Conservation (phyloP, 2,888 invertebrate species). For the Nephrocerus scutellatus region DNA sequence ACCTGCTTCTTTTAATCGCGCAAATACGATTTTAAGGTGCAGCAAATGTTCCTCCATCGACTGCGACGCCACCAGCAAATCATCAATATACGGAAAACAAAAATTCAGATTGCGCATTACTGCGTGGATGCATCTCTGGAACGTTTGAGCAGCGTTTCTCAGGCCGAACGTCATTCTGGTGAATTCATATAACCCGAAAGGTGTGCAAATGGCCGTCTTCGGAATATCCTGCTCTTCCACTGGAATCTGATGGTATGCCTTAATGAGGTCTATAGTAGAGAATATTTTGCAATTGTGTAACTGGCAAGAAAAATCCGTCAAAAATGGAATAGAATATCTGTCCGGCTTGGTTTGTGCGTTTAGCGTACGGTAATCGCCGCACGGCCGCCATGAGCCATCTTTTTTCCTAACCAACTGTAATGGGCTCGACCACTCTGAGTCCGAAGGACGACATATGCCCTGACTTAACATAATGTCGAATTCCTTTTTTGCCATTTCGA, state of each 20-base stretch:
- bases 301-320: too few relatives aligned
- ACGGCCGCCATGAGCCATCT: too few relatives aligned
- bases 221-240: constrained; percentile 15
- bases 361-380: too few relatives aligned
- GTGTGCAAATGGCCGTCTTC: constrained; percentile 32
- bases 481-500: too few relatives aligned
- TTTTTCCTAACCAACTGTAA: too few relatives aligned
- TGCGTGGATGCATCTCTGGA: constrained; percentile 35
- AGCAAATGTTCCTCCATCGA: constrained; percentile 15
- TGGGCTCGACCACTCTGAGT: too few relatives aligned
- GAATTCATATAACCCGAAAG: constrained; percentile 38
- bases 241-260: constrained; percentile 13
- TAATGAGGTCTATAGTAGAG: too few relatives aligned
- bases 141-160: constrained; percentile 35
- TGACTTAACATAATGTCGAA: too few relatives aligned
- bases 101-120: constrained; percentile 27
- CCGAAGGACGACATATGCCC: too few relatives aligned
- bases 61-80: constrained; percentile 16
- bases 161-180: constrained; percentile 35
- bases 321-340: too few relatives aligned
- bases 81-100: constrained; percentile 25
- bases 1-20: constrained; percentile 24
- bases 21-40: constrained; percentile 21
- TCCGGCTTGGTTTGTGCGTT: too few relatives aligned
- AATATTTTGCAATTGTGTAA: too few relatives aligned